phyloP scores from a whole-genome alignment of 1,140 invertebrate genomes.

The Phymorhynchus buccinoides region DNA sequence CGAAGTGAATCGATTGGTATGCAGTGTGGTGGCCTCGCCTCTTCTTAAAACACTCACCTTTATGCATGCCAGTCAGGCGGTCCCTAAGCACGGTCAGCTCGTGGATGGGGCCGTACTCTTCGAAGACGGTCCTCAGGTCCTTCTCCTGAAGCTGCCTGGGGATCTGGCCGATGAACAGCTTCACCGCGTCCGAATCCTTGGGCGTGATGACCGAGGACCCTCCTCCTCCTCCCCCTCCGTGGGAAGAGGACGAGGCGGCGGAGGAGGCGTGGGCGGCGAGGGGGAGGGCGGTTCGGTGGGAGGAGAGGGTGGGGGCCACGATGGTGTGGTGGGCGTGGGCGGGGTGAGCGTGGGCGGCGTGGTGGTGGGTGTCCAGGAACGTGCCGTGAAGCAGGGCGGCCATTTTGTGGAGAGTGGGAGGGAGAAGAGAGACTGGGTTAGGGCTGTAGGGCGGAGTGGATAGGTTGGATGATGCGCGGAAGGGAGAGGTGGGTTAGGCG shows the following conservation, averaged over 20 bases:
- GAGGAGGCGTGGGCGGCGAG: neutral
- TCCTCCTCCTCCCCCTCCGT: neutral
- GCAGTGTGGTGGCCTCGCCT: no score
- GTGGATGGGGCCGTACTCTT: conserved; percentile 93
- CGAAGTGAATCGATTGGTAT: conserved; percentile 13
- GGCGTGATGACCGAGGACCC: neutral
- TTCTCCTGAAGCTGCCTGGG: conserved; percentile 91
- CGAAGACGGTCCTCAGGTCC: conserved; percentile 90
- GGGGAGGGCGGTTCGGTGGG: conserved; percentile 23
- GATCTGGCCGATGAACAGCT: conserved; percentile 94
- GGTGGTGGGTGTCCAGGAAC: conserved; percentile 29
- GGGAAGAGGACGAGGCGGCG: neutral
- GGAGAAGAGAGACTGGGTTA: neutral
- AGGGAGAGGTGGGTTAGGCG: neutral
- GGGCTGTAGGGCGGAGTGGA: neutral
- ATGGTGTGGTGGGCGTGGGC: conserved; percentile 33
- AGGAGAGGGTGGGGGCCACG: conserved; percentile 23
- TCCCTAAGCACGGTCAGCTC: conserved; percentile 92
- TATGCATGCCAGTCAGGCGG: conserved; percentile 90
- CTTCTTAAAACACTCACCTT: conserved; percentile 83
- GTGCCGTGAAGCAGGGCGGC: conserved; percentile 34
- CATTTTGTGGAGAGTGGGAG: conserved; percentile 31
- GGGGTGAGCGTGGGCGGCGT: conserved; percentile 31
- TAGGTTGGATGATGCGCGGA: neutral
- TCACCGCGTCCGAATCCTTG: conserved; percentile 80